Base-by-base conservation (phyloP, 2,113 vertebrate species). In the Caretta caretta region DNA sequence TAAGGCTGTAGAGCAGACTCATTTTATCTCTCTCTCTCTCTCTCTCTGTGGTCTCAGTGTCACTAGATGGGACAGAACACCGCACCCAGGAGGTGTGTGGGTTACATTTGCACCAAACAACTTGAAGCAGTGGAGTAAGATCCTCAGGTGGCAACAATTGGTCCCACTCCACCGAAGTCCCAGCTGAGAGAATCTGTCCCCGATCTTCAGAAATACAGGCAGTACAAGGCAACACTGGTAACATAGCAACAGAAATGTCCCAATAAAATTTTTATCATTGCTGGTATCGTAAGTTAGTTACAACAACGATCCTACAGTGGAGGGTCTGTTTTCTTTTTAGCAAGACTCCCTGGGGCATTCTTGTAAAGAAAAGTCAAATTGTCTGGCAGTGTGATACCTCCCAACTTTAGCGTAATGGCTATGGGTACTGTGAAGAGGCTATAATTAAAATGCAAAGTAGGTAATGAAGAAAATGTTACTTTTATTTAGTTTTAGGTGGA, bases 121-220 rank as follows among this genome's bases (percentile, higher is more conserved):
- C 11, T 46, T 54, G 50, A 95, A 80, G 79, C 27, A 57, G 35
- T 48, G 49, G 62, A 25, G 20, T 16, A 24, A 42, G 75, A 54
- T 97, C 78, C 65, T 94, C 84, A 90, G 59, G 86, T 95, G 25
- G 29, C 22, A 86, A 42, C 83, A 84, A 50, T 88, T 78, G 82
- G 57, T 86, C 10, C 31, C 24, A 31, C 57, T 90, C 79, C 7
- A 1, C 69, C 81, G 35, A 65, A 87, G 88, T 83, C 22, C 65
- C 4, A 83, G 65, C 31, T 80, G 57, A 94, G 57, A 92, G 46
- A 80, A 80, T 56, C 29, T 81, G 59, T 25, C 50, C 76, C n/a
- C 17, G 82, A 75, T 51, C 50, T 65, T 88, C 53, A 84, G 88
- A 91, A 95, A 85, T 12, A 17, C 29, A 12, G 4, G 81, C 56